Base-by-base conservation (phyloP, 1,140 invertebrate species). In the Thalassaphorura encarpata region DNA sequence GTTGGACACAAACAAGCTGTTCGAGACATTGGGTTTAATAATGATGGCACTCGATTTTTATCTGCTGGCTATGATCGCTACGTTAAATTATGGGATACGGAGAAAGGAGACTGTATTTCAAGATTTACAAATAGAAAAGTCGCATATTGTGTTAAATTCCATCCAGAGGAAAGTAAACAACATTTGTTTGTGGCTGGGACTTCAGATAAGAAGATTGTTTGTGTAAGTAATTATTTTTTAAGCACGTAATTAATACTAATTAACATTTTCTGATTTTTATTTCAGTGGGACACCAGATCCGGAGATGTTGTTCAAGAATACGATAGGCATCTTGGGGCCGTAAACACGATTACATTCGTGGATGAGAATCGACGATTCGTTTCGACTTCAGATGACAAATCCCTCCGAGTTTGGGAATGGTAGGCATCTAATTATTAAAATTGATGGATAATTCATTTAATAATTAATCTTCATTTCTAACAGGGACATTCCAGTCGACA, bases 401-500 rank as follows among this genome's bases (percentile, higher is more conserved):
- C 91, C 73, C 76, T 99, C 58, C 75, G 97, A 49, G 95, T 99
- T 51, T 99, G 97, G 97, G 97, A 99, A 80, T 99, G 96, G 95
- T 88, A 72, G 70, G 73, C 73, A 28, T 50, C 49, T n/a, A n/a
- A n/a, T 15, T 48, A 28, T 55, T 0, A 11, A 21, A 24, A 53
- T 16, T 21, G 23, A 49, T 31, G 23, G 28, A 15, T 16, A 2
- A 21, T 53, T n/a, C 24, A 42, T 26, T 52, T 54, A 28, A 18
- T 56, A 55, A 48, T 11, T 61, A 55, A 42, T 58, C n/a, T 45
- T 2, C 16, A 33, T 31, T 61, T 29, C 54, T 57, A 53, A 58
- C 67, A 89, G 85, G 86, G 94, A 99, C 71, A 97, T 99, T 70
- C 97, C 96, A 0, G 96, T 99, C 2, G 96, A 99, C 71, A 98